A percentile compares a stretch with the other conserved stretches of the same genome.
Evolutionary conservation across 2,888 invertebrate species (phyloP).

Genomic region (Operophtera brumata): DNA sequence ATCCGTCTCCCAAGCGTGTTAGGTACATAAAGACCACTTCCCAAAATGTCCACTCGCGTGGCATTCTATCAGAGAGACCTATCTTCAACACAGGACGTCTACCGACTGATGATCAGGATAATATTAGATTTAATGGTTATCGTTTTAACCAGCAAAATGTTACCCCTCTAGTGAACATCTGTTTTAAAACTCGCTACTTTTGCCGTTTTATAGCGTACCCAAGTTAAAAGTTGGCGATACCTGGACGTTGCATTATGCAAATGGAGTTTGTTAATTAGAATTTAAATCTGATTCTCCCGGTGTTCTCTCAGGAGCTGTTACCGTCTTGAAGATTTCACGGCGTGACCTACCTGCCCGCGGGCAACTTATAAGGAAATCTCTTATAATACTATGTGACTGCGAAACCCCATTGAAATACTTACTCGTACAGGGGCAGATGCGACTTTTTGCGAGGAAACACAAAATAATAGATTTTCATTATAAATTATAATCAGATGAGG

Average conservation of each 20-base stretch:
- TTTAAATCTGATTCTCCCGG: slow-evolving; percentile 54
- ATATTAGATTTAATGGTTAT: background rate
- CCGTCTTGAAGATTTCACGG: slow-evolving; percentile 12
- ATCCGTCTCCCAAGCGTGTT: no score
- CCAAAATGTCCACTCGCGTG: no score
- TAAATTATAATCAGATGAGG: no score
- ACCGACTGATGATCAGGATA: no score
- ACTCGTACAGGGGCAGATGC: no score
- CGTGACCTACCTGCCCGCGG: background rate
- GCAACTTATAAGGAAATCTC: background rate
- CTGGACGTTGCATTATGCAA: slow-evolving; percentile 51
- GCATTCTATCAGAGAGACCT: no score
- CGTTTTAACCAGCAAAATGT: background rate
- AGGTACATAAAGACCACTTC: no score
- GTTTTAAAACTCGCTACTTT: background rate
- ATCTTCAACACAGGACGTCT: no score
- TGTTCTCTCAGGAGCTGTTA: slow-evolving; percentile 35
- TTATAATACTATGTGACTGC: no score
- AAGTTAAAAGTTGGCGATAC: slow-evolving; percentile 22
- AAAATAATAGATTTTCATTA: no score
- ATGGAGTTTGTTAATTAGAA: slow-evolving; percentile 56
- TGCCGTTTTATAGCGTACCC: background rate
- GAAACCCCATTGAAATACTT: no score
- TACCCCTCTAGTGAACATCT: background rate
- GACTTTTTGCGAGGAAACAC: no score